Evolutionary conservation across 1,140 invertebrate species (phyloP).

Genomic region (Episyrphus balteatus): DNA sequence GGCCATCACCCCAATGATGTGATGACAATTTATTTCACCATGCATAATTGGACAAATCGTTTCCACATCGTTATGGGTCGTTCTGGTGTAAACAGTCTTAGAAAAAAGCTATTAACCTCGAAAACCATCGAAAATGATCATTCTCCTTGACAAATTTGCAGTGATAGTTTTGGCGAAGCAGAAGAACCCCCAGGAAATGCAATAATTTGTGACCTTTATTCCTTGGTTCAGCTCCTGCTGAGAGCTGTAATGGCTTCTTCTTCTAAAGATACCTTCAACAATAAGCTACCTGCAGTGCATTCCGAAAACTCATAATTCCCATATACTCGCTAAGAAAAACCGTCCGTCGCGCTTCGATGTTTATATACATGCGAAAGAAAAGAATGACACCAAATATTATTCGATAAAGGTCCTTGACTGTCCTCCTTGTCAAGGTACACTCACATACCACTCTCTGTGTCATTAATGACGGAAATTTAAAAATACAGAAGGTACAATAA

Average conservation of each 20-base stretch:
- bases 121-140: not conserved
- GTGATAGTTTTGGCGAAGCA: not conserved
- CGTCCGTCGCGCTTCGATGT: too few species aligned
- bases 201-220: slow-evolving; percentile 36
- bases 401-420: too few species aligned
- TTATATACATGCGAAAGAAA: too few species aligned
- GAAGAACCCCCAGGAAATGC: slow-evolving; percentile 34
- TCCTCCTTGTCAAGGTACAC: too few species aligned
- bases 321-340: slow-evolving; percentile 33
- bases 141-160: slow-evolving; percentile 1
- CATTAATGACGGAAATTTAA: slow-evolving; percentile 39
- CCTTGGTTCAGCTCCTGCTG: slow-evolving; percentile 28
- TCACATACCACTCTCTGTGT: slow-evolving; percentile 26
- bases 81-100: too few species aligned
- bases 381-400: too few species aligned
- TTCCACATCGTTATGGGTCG: too few species aligned
- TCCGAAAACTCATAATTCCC: slow-evolving; percentile 30
- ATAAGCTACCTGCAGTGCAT: slow-evolving; percentile 8
- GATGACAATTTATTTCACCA: too few species aligned
- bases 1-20: too few species aligned
- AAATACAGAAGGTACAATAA: slow-evolving; percentile 39
- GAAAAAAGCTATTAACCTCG: too few species aligned
- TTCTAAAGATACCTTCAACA: too few species aligned
- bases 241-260: slow-evolving; percentile 30
- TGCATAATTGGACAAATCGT: too few species aligned